Base-by-base conservation (phyloP, 2,888 invertebrate genomes). In the Protonemura montana region DNA sequence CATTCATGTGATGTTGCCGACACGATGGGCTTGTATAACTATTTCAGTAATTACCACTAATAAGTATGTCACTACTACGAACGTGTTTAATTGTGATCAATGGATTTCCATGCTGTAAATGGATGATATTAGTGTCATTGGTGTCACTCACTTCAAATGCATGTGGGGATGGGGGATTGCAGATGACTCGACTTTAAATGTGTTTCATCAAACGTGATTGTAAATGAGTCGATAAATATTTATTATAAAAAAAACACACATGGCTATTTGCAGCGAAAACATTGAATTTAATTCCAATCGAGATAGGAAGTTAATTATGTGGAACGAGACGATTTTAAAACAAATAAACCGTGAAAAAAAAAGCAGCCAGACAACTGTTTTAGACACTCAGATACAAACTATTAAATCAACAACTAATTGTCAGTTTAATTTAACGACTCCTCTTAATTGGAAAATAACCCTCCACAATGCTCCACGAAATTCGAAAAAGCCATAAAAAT, bases 51-150 rank as follows among this genome's bases (percentile, higher is more conserved):
- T 59, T 59, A 59, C 59, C 59, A 10, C 21, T 21, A 59, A 59
- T 59, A 59, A 59, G 59, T 59, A 59, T 59, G 59, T 59, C 59
- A 59, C 59, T 41, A 41, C n/a, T 59, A 59, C 21, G 59, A 59
- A 59, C 59, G 59, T 21, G 59, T 59, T 59, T 59, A 59, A 59
- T 59, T 59, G 21, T 59, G 59, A 59, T 59, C 59, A 59, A 59
- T 59, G 59, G 59, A 59, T 59, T 59, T 59, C 59, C 59, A 59
- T 59, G 35, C 35, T 21, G 59, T 59, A 59, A 59, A 59, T 59
- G 59, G 59, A 59, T 21, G 16, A 59, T 21, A 59, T 59, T 59
- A 59, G 59, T 21, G 59, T 21, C 59, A 59, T 59, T 59, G 21
- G 59, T 21, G 59, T 21, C 59, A 21, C 59, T 21, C 59, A 59